phyloP scores from a whole-genome alignment of 2,888 invertebrate species.

The Dilophus febrilis region DNA sequence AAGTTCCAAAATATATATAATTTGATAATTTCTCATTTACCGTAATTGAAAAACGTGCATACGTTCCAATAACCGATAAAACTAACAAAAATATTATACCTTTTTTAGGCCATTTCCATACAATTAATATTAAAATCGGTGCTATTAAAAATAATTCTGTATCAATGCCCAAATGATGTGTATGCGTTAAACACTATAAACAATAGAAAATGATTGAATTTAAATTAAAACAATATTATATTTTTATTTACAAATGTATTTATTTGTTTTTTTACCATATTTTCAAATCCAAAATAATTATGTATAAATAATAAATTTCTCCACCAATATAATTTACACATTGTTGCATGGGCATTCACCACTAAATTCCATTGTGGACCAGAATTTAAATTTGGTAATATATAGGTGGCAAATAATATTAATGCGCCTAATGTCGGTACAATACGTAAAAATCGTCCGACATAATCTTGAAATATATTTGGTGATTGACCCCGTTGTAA shows the following conservation, averaged over 20 bases:
- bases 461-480: conserved; percentile 40
- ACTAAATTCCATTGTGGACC: conserved; percentile 56
- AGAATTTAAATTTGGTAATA: conserved; percentile 41
- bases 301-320: conserved; percentile 51
- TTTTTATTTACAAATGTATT: not conserved
- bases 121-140: conserved; percentile 36
- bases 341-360: conserved; percentile 45
- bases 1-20: conserved; percentile 49
- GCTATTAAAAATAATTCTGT: conserved; percentile 47
- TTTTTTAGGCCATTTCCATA: conserved; percentile 43
- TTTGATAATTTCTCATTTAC: conserved; percentile 40
- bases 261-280: conserved; percentile 35
- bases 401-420: conserved; percentile 47
- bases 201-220: not conserved
- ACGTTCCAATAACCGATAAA: conserved; percentile 38
- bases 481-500: conserved; percentile 36
- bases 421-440: conserved; percentile 44
- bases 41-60: conserved; percentile 42
- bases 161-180: conserved; percentile 54
- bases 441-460: conserved; percentile 38
- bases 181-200: conserved; percentile 46
- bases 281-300: conserved; percentile 53
- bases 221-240: not conserved
- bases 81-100: conserved; percentile 31
- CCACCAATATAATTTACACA: conserved; percentile 54